Base-by-base conservation (phyloP, 2,113 vertebrate genomes). In the Istiophorus platypterus region DNA sequence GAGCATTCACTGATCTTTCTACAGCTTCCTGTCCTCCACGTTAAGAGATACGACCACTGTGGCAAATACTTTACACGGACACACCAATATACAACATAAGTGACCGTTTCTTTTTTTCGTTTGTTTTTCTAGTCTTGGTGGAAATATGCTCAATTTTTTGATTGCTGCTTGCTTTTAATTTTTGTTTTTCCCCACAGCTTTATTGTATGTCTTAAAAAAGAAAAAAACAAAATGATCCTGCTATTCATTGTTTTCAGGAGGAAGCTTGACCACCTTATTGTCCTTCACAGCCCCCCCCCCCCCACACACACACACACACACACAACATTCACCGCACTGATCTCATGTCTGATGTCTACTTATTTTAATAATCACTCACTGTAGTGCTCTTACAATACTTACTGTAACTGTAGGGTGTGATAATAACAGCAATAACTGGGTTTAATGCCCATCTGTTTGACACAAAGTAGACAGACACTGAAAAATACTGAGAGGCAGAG, bases 301-400 rank as follows among this genome's bases (percentile, higher is more conserved):
- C n/a, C n/a, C n/a, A n/a, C n/a, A n/a, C n/a, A n/a, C n/a, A n/a
- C n/a, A n/a, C n/a, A n/a, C n/a, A n/a, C n/a, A n/a, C n/a, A n/a
- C n/a, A n/a, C n/a, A 61, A 51, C 61, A 52, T 49, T 24, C 41
- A 56, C 52, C 2, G 0, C 57, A 7, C 42, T 63, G 22, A 54
- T 63, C 2, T 68, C 59, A 26, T 37, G 42, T 42, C 17, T 52
- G 22, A 59, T 11, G 4, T 71, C 24, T 31, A 15, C 66, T 61
- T 70, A 73, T 62, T 65, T 57, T 24, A 78, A 51, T 52, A 57
- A 17, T 63, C 68, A n/a, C 9, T 37, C 54, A 51, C 26, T 75
- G 24, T n/a, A 39, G 29, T 7, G 1, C 39, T n/a, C 9, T 3
- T 20, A 61, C 9, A 66, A 59, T 57, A 20, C 54, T 63, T 41